Percentiles rank a stretch among this genome's conserved stretches.
Conservation (phyloP, 2,113 vertebrate genomes). For the Fregetta grallaria region DNA sequence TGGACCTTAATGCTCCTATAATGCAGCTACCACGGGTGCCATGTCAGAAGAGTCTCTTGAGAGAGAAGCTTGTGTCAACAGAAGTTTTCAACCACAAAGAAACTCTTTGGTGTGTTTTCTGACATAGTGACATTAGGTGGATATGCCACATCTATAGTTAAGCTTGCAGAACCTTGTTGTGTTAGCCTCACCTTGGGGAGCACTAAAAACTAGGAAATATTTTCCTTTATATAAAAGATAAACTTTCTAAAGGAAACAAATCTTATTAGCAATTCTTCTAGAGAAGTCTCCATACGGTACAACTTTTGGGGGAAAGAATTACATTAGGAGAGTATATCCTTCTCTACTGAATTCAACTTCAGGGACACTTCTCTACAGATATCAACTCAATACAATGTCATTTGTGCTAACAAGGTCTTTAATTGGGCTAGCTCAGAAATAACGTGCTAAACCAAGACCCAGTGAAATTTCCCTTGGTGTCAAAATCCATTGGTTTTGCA, state of each 20-base stretch:
- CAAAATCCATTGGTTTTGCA: not conserved
- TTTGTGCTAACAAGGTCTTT: not conserved
- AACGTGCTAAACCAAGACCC: not conserved
- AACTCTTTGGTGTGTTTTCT: not conserved
- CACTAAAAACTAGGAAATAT: not conserved
- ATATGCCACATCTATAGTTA: not conserved
- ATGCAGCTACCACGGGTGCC: not conserved
- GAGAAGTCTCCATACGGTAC: accelerated
- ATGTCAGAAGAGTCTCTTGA: not conserved
- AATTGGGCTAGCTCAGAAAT: not conserved
- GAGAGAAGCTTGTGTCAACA: not conserved
- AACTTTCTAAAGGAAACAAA: not conserved
- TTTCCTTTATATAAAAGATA: not conserved
- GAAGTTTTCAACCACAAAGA: not conserved
- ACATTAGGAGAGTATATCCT: not conserved
- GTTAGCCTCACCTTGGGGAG: not conserved
- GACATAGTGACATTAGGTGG: not conserved
- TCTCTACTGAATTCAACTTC: not conserved
- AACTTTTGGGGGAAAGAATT: not conserved
- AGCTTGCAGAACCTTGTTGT: not conserved
- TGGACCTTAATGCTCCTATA: not conserved
- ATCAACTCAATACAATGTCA: not conserved
- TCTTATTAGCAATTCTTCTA: not conserved
- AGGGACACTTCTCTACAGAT: not conserved
- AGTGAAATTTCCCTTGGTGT: not conserved